Conservation (phyloP, 2,797 vertebrate species). For the Neopelma chrysocephalum region DNA sequence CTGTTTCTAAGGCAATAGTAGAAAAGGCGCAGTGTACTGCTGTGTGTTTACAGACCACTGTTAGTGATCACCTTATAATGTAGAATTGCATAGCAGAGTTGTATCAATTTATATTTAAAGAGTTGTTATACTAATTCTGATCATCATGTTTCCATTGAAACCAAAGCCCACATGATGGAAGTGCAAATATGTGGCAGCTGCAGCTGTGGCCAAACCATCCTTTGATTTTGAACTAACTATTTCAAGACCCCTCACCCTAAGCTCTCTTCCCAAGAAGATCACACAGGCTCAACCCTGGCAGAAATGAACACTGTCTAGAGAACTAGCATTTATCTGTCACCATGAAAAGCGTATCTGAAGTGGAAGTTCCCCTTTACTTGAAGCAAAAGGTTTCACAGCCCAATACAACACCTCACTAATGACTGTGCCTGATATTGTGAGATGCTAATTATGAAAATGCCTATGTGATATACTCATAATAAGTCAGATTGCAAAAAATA, state of each 20-base stretch:
- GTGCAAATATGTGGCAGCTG: rapidly evolving
- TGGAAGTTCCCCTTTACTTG: background rate
- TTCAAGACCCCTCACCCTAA: background rate
- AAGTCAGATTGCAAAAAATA: background rate
- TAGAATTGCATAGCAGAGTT: background rate
- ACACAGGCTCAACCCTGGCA: background rate
- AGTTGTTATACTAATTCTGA: background rate
- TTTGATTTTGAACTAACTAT: background rate
- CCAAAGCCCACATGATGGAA: background rate
- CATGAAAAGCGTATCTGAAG: background rate
- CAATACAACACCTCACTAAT: background rate
- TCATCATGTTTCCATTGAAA: background rate
- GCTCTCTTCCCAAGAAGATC: background rate
- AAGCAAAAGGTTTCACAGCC: background rate
- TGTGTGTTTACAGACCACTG: background rate
- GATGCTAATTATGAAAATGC: background rate
- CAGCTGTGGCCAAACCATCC: background rate
- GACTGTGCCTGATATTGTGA: background rate
- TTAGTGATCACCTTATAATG: background rate
- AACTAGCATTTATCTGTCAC: background rate
- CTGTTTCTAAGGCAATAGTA: background rate
- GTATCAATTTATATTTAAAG: background rate
- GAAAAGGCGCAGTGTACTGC: background rate
- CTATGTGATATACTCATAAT: background rate
- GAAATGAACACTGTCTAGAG: background rate